Evolutionary conservation across 1,140 invertebrate genomes (phyloP), one percentile per base, ranked within the genome.

Genomic region (Heliconius himera): DNA sequence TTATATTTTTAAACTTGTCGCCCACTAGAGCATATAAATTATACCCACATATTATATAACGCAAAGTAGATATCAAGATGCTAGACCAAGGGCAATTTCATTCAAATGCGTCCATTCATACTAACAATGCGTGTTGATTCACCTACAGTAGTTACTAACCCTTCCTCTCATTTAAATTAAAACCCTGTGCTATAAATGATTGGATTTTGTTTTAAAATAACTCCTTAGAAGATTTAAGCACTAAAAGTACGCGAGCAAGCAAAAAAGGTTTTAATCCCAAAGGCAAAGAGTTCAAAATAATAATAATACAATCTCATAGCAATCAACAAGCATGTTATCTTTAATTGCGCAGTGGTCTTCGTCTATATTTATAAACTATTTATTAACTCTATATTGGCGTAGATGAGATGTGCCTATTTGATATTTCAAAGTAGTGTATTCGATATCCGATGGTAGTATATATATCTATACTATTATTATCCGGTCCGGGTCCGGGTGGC

Each of bases 291-390:
- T 60, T 60, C n/a, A 60, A 60, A 22, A 2, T 20, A 22, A 11
- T 11, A 22, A 60, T 22, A 22, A 4, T 22, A 60, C 8, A 22
- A n/a, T 60, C 54, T 60, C n/a, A 60, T 22, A 41, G 49, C 33
- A 22, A 74, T 51, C 73, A 74, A 56, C 73, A 74, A 74, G 49
- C 26, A 29, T 74, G 49, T 74, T 74, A 74, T 74, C 33, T 74
- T 26, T 29, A 20, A 72, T n/a, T 72, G 71, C 71, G 71, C 36
- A 73, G n/a, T 49, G 51, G 72, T 73, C 72, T 73, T 22, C 9
- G n/a, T 60, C n/a, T 51, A 51, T 60, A 60, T 60, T 60, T 60
- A 60, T 60, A 60, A 60, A 60, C 54, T 60, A 26, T 56, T 22
- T 22, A 56, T 56, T 56, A 60, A n/a, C 9, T 9, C 54, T 11